These are phyloP conservation scores for Zosterops hypoxanthus DNA, from an alignment of 2,113 vertebrate species.

Conservation along the genomic window DNA sequence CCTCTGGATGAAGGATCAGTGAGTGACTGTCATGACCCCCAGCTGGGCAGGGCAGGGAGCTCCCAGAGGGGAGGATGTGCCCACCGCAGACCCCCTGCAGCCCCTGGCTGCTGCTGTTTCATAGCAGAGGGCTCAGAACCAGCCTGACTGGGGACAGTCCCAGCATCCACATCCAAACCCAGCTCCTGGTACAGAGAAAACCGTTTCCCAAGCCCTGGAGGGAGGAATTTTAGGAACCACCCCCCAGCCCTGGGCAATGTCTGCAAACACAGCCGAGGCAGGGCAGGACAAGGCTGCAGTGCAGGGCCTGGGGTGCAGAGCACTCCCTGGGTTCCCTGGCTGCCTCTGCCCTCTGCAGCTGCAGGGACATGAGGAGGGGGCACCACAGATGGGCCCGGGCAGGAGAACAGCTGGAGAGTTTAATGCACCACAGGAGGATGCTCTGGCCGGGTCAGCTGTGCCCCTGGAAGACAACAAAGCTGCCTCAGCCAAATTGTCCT, in stretches of 20 bases:
- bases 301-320: neutral
- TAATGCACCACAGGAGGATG: fast-evolving
- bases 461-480: neutral
- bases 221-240: neutral
- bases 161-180: neutral
- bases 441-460: fast-evolving
- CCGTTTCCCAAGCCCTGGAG: neutral
- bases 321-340: neutral
- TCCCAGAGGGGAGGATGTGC: neutral
- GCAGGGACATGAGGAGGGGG: fast-evolving
- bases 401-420: too few relatives aligned
- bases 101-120: neutral
- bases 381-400: neutral
- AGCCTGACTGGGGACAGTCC: neutral
- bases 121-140: neutral
- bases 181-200: neutral
- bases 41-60: neutral
- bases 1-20: neutral
- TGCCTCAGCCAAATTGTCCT: neutral
- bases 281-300: neutral
- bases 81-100: fast-evolving
- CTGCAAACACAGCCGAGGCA: neutral
- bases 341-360: neutral
- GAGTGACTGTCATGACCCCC: fast-evolving
- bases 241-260: neutral